Evolutionary conservation across 2,797 vertebrate genomes (phyloP), one percentile per base, ranked within the genome.

Genomic region (Danio choprae): DNA sequence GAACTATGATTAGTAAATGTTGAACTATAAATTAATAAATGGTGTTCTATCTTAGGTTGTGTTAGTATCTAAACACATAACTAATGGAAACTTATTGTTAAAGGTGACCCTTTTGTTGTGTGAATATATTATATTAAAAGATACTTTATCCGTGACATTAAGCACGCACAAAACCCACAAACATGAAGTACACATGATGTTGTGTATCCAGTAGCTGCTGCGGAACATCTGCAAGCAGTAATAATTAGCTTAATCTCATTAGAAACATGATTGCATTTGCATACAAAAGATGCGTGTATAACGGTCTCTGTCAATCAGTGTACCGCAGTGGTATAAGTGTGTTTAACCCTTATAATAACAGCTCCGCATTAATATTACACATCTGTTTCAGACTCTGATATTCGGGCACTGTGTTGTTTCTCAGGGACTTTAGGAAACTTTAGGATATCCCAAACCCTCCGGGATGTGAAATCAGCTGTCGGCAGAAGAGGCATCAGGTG

Each of bases 191-290:
- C 36, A 38, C 9, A 40, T 18, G 4, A 18, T 41, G 16, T 22
- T 65, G 36, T 29, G 46, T 16, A 6, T 18, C 7, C 48, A 40
- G n/a, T 55, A 41, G 6, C n/a, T 4, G 5, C 67, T 40, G 50
- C 68, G 53, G 18, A 44, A 44, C 70, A 73, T 73, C 40, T 73
- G 55, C 20, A 73, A 36, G 70, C 18, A 11, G 8, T 59, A 68
- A 22, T 78, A 69, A 78, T 50, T 50, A 69, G 29, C 65, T 58
- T 68, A 15, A 56, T 77, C 55, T 69, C 8, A 40, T 67, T 56
- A 77, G 22, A 68, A 46, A 55, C 51, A 48, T 58, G 41, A 69
- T 78, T 69, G 41, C 29, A 78, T 78, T 69, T 59, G 75, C 64
- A 68, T 59, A 77, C 41, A 77, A 77, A 59, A 36, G 51, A 50